Evolutionary conservation across 2,113 vertebrate species (phyloP).

Genomic region (Platysteira castanea): DNA sequence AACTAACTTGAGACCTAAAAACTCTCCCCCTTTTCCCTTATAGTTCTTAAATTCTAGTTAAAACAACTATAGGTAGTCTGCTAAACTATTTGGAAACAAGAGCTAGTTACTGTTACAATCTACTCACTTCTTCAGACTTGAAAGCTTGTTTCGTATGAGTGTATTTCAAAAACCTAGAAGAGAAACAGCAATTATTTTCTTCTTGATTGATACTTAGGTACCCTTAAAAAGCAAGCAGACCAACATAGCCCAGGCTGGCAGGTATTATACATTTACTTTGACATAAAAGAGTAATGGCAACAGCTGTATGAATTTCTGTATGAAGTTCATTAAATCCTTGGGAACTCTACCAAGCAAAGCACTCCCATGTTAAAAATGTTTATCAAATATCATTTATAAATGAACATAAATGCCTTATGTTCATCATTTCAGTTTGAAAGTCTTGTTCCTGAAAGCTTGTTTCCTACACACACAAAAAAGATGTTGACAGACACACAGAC

Average conservation of each 20-base stretch:
- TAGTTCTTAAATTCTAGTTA: not conserved
- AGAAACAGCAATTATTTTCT: constrained; percentile 37
- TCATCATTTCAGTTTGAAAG: not conserved
- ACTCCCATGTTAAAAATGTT: not conserved
- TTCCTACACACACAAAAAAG: not conserved
- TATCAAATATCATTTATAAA: no score
- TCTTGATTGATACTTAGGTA: not conserved
- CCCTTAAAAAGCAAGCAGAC: not conserved
- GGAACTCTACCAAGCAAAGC: not conserved
- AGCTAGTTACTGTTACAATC: not conserved
- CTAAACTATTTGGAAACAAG: not conserved
- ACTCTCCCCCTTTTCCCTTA: not conserved
- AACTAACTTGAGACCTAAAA: not conserved
- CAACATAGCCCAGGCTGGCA: not conserved
- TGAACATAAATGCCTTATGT: no score
- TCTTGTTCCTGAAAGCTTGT: not conserved
- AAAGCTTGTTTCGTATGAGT: constrained; percentile 97
- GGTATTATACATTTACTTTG: not conserved
- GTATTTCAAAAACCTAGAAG: constrained; percentile 91
- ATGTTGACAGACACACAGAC: not conserved
- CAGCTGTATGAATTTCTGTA: not conserved
- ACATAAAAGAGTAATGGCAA: not conserved
- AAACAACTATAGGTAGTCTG: not conserved
- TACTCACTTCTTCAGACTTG: constrained; percentile 93
- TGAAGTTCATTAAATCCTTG: not conserved